phyloP scores from a whole-genome alignment of 1,140 invertebrate species.

The Leptoteleia sp. region DNA sequence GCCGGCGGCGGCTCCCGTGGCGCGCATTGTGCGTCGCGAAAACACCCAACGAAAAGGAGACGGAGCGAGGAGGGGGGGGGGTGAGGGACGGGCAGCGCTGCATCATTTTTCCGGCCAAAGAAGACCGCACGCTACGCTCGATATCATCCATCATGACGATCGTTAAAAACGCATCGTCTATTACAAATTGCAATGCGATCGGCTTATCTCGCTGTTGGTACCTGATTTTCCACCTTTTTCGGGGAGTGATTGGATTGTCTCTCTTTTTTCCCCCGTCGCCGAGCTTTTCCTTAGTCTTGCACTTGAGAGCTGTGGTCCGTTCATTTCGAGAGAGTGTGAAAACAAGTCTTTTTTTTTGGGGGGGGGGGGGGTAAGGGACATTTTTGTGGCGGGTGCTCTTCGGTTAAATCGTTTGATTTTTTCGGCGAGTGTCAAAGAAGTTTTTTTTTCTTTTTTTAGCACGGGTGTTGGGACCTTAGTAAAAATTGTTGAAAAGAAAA shows the following conservation, averaged over 20 bases:
- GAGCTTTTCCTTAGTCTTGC: too few species aligned
- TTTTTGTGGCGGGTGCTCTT: too few species aligned
- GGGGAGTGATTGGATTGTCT: slow-evolving; percentile 28
- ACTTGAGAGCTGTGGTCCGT: too few species aligned
- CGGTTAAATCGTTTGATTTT: too few species aligned
- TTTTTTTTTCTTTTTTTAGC: too few species aligned
- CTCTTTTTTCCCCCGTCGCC: too few species aligned
- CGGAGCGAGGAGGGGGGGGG: slow-evolving; percentile 4
- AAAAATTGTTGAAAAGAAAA: too few species aligned
- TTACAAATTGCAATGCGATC: slow-evolving; percentile 76
- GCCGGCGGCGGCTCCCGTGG: slow-evolving; percentile 69
- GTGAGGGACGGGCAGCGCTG: slow-evolving; percentile 46
- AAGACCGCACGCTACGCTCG: slow-evolving; percentile 69
- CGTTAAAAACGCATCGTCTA: slow-evolving; percentile 80
- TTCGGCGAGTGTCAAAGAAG: too few species aligned
- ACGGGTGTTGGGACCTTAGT: too few species aligned
- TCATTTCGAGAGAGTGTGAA: too few species aligned
- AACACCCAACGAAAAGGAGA: slow-evolving; percentile 76
- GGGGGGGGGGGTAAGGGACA: too few species aligned
- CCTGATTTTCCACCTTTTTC: slow-evolving; percentile 59
- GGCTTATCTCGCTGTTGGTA: slow-evolving; percentile 49
- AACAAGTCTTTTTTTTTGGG: too few species aligned
- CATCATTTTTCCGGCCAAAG: slow-evolving; percentile 80
- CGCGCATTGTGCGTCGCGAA: slow-evolving; percentile 78
- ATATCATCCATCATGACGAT: slow-evolving; percentile 79